These are phyloP conservation scores for Holothuria glaberrima DNA, from an alignment of 35 echinoderm and acorn worm species.

Conservation along the genomic window DNA sequence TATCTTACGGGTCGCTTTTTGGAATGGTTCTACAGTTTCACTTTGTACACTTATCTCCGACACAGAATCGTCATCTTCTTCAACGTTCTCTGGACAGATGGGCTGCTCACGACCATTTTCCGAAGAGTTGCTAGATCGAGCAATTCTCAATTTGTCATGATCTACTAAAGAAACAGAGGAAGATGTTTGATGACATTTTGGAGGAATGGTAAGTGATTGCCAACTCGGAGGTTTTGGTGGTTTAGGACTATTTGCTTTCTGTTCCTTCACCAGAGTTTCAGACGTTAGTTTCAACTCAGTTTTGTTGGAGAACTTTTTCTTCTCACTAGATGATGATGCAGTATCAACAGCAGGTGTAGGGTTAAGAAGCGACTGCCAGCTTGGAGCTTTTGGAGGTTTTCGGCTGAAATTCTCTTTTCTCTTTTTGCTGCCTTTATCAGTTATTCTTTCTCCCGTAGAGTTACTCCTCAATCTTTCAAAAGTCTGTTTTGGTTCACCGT, in stretches of 20 bases:
- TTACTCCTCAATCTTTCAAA: conserved; percentile 19
- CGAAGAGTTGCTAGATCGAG: not conserved
- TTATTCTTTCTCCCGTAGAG: conserved; percentile 24
- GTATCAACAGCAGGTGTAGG: not conserved
- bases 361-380: conserved; percentile 8
- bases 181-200: not conserved
- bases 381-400: conserved; percentile 23
- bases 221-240: conserved; percentile 28
- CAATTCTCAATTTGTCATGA: too few species aligned
- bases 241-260: not conserved
- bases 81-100: not conserved
- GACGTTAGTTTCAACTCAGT: not conserved
- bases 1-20: conserved; percentile 1
- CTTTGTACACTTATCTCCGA: conserved; percentile 10
- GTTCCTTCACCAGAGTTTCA: not conserved
- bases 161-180: too few species aligned
- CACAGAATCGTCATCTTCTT: not conserved
- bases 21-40: conserved; percentile 14
- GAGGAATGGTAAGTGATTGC: conserved; percentile 4
- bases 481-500: not conserved
- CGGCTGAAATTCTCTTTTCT: not conserved
- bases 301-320: not conserved
- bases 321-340: not conserved
- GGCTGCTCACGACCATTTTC: not conserved
- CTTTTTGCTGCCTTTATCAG: not conserved